A percentile compares a stretch with the other conserved stretches of the same genome.
These are phyloP conservation scores for Calliphora vicina DNA, from an alignment of 1,140 invertebrate species.

Conservation along the genomic window DNA sequence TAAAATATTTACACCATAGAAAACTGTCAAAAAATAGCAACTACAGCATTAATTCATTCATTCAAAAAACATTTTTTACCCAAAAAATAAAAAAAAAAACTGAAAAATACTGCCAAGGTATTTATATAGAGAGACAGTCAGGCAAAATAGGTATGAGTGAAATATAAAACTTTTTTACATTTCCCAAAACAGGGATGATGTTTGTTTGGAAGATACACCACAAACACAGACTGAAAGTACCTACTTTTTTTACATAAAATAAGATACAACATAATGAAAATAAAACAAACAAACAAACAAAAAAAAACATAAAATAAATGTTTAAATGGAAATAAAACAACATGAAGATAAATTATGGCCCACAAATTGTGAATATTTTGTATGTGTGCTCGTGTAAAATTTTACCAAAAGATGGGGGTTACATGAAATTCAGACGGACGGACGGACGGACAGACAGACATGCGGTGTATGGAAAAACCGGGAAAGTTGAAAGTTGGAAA, in stretches of 20 bases:
- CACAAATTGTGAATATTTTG: neutral
- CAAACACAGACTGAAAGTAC: neutral
- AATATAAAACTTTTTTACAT: constrained; percentile 24
- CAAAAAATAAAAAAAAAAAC: neutral
- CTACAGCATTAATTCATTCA: constrained; percentile 11
- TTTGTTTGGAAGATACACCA: neutral
- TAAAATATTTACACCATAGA: constrained; percentile 30
- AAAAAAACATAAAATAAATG: constrained; percentile 30
- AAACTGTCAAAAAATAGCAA: constrained; percentile 34
- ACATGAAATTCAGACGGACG: neutral
- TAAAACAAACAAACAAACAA: neutral
- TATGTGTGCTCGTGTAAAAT: neutral
- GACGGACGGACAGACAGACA: neutral
- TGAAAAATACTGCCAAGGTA: neutral
- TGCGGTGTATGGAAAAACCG: no score
- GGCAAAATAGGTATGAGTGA: constrained; percentile 10
- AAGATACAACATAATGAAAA: no score
- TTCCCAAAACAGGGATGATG: neutral
- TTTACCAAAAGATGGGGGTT: neutral
- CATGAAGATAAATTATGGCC: constrained; percentile 32
- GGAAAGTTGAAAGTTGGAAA: no score
- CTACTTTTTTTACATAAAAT: neutral
- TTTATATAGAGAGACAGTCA: neutral
- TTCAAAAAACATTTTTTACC: neutral
- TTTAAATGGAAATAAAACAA: constrained; percentile 23